Percentiles rank a stretch among this genome's conserved stretches.
Evolutionary conservation across 2,797 vertebrate species (phyloP).

Genomic region (Hoplostethus mediterraneus): DNA sequence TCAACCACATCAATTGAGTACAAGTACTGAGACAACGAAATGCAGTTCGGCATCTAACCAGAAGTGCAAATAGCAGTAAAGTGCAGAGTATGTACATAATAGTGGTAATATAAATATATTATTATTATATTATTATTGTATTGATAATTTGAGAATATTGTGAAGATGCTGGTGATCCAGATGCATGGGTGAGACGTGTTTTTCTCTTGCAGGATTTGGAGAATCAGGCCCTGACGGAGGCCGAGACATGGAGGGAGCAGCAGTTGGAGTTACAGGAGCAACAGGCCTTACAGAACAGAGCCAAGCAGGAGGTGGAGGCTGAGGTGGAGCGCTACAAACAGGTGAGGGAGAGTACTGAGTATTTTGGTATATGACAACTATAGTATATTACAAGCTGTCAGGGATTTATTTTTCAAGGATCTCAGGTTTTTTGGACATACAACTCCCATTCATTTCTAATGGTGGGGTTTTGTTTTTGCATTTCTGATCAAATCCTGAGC

Average conservation of each 20-base stretch:
- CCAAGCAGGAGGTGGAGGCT: constrained; percentile 91
- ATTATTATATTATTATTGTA: too few species aligned
- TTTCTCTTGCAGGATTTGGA: constrained; percentile 89
- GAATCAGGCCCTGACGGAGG: constrained; percentile 90
- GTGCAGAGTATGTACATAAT: too few species aligned
- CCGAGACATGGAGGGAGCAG: constrained; percentile 92
- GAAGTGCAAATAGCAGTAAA: too few species aligned
- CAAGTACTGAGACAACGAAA: too few species aligned
- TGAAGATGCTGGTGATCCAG: neutral
- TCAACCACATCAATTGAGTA: too few species aligned
- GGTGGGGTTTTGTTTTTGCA: neutral
- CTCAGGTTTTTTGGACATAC: too few species aligned
- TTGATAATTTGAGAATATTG: neutral
- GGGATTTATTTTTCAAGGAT: neutral
- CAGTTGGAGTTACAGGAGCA: constrained; percentile 92
- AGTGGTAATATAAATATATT: too few species aligned
- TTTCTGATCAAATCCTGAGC: neutral
- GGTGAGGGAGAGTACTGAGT: constrained; percentile 66
- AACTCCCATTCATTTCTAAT: too few species aligned
- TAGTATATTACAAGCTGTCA: neutral
- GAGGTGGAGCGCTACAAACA: constrained; percentile 95
- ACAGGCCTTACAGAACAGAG: constrained; percentile 81
- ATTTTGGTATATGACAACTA: neutral
- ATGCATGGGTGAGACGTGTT: neutral
- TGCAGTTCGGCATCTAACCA: too few species aligned